phyloP scores from a whole-genome alignment of 2,888 invertebrate species.

The Apodemia hepburni region DNA sequence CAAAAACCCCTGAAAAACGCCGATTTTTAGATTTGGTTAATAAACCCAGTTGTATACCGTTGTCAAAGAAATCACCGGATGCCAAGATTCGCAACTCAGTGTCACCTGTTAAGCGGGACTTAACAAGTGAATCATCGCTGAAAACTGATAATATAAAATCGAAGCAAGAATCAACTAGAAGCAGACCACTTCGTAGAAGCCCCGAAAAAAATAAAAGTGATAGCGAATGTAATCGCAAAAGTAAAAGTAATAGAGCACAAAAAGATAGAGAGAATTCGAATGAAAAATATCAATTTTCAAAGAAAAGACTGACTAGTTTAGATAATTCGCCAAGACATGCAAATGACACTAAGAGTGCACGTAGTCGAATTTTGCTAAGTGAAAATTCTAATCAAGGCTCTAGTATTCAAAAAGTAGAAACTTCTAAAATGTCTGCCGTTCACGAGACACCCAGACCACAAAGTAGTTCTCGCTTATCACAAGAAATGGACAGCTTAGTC shows the following conservation, averaged over 20 bases:
- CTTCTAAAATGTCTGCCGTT: conserved; percentile 65
- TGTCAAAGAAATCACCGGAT: conserved; percentile 61
- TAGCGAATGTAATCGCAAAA: conserved; percentile 61
- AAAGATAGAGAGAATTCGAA: conserved; percentile 71
- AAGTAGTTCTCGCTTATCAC: conserved; percentile 67
- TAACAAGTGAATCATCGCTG: conserved; percentile 43
- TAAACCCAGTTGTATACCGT: conserved; percentile 68
- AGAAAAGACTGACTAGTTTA: conserved; percentile 80
- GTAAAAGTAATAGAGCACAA: conserved; percentile 72
- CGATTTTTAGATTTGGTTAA: conserved; percentile 53
- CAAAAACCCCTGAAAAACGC: conserved; percentile 57
- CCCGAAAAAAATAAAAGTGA: conserved; percentile 68
- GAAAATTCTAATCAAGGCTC: conserved; percentile 48
- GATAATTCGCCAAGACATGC: conserved; percentile 67
- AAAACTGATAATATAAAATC: conserved; percentile 49
- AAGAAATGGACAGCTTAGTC: conserved; percentile 83
- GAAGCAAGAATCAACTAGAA: conserved; percentile 52
- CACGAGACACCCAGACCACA: conserved; percentile 70
- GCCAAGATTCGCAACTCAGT: conserved; percentile 50
- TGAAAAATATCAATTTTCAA: conserved; percentile 77
- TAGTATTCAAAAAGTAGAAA: conserved; percentile 48
- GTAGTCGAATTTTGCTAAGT: conserved; percentile 57
- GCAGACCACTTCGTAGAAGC: conserved; percentile 51
- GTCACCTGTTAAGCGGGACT: conserved; percentile 63
- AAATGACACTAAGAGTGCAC: conserved; percentile 56